Conservation (phyloP, 2,113 vertebrate species). For the Holacanthus passer region DNA sequence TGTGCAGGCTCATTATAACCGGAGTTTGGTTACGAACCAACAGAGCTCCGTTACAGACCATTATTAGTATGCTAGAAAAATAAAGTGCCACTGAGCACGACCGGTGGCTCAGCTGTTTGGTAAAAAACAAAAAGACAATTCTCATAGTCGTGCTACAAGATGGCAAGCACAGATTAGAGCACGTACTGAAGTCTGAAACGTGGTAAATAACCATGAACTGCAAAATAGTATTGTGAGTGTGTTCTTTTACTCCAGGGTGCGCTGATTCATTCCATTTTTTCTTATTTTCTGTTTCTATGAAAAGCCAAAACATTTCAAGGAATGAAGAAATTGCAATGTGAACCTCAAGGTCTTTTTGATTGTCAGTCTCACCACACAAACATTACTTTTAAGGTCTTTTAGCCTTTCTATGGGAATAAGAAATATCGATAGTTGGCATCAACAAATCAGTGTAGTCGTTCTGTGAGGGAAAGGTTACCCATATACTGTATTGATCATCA, state of each 20-base stretch:
- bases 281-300: slow-evolving; percentile 1
- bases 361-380: slow-evolving; percentile 7
- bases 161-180: slow-evolving; percentile 3
- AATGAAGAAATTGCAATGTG: not conserved
- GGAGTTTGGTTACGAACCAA: slow-evolving; percentile 46
- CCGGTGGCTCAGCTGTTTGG: slow-evolving; percentile 23
- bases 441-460: slow-evolving; percentile 6
- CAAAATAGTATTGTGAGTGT: not conserved
- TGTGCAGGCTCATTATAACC: slow-evolving; percentile 39
- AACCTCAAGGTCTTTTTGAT: slow-evolving; percentile 37
- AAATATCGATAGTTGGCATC: slow-evolving; percentile 51
- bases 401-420: slow-evolving; percentile 19
- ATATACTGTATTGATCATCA: slow-evolving; percentile 39
- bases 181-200: not conserved
- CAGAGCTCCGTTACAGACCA: slow-evolving; percentile 26
- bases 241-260: not conserved
- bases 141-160: not conserved
- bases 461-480: slow-evolving; percentile 37
- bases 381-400: slow-evolving; percentile 27
- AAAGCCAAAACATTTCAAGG: slow-evolving; percentile 20
- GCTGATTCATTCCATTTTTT: not conserved
- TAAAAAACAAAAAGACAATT: slow-evolving; percentile 15
- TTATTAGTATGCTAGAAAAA: slow-evolving; percentile 33
- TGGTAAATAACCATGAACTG: slow-evolving; percentile 8
- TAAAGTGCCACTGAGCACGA: not conserved